These are phyloP conservation scores for Cepaea nemoralis DNA, from an alignment of 1,140 invertebrate species.

Conservation along the genomic window DNA sequence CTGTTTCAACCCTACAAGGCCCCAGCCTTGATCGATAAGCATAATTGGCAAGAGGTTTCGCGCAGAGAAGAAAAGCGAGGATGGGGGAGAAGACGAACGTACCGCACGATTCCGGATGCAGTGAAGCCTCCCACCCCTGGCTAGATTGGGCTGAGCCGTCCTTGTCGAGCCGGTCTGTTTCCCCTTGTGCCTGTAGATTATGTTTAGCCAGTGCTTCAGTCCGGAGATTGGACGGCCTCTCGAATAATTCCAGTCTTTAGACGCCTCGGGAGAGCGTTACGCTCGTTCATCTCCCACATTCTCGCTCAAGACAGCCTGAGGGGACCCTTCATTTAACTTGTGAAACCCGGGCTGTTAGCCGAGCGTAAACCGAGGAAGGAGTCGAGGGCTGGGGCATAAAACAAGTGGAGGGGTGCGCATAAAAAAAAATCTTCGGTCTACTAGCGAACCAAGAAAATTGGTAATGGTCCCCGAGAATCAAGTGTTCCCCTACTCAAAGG, in stretches of 20 bases:
- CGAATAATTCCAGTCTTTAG: conserved; percentile 6
- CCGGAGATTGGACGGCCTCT: not conserved
- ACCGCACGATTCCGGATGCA: not conserved
- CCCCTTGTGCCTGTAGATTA: not conserved
- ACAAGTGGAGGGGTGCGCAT: not conserved
- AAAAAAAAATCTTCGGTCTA: not conserved
- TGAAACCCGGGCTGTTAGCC: not conserved
- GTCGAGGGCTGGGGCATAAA: not conserved
- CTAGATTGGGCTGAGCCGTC: not conserved
- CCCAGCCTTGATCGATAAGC: not conserved
- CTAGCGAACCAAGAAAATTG: not conserved
- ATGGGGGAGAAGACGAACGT: no score
- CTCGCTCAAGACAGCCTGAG: not conserved
- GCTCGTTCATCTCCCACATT: not conserved
- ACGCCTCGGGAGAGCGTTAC: not conserved
- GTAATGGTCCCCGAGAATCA: not conserved
- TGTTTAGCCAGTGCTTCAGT: conserved; percentile 8
- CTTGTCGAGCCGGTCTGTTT: not conserved
- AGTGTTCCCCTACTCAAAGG: not conserved
- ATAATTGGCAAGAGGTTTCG: conserved; percentile 5
- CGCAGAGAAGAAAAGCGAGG: not conserved
- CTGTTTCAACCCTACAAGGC: not conserved
- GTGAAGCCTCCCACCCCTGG: not conserved
- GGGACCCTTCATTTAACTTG: conserved; percentile 3
- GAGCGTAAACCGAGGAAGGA: not conserved